phyloP scores from a whole-genome alignment of 2,797 vertebrate genomes.

The Eulemur coronatus region DNA sequence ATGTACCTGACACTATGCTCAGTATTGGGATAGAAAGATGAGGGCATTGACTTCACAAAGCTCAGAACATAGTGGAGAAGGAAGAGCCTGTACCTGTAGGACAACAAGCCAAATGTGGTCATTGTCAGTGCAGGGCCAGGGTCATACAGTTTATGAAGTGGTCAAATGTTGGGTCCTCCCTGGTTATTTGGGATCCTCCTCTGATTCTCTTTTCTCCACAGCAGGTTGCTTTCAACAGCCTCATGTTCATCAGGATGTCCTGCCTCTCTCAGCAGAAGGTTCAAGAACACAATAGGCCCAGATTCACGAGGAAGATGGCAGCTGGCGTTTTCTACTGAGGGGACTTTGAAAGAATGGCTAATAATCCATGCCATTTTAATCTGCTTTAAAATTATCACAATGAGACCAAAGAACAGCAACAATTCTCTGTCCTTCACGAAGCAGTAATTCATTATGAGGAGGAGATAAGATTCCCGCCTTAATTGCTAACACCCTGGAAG shows the following conservation, averaged over 20 bases:
- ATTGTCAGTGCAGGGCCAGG: background rate
- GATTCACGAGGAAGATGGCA: background rate
- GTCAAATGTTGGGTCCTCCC: background rate
- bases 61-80: background rate
- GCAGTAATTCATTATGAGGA: constrained; percentile 69
- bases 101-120: background rate
- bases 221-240: background rate
- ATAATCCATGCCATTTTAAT: constrained; percentile 9
- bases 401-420: constrained; percentile 36
- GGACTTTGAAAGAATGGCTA: background rate
- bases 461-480: constrained; percentile 44
- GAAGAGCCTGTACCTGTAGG: background rate
- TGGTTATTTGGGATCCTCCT: background rate
- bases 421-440: constrained; percentile 63
- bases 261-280: background rate
- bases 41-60: background rate
- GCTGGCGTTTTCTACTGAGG: background rate
- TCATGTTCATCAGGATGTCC: background rate
- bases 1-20: background rate
- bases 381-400: constrained; percentile 67
- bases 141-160: background rate
- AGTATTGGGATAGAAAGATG: background rate
- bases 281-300: background rate
- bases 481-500: constrained; percentile 21
- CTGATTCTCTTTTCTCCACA: background rate